Conservation (phyloP, 2,888 invertebrate genomes). For the Actias luna region DNA sequence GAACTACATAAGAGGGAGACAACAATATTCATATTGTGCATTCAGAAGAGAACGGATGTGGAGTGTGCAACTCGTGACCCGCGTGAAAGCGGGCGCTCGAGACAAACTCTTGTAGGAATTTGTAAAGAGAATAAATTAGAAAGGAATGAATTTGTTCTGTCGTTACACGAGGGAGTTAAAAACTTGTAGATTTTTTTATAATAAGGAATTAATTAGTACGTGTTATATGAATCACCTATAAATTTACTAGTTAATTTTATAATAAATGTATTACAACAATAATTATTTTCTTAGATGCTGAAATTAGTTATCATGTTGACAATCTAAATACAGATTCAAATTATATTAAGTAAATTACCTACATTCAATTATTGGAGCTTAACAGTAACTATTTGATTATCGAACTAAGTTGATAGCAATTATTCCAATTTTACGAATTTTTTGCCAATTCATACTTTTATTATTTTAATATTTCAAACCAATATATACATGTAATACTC, state of each 20-base stretch:
- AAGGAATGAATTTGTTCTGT: constrained; percentile 40
- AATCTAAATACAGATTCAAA: no score
- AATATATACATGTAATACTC: no score
- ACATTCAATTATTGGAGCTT: no score
- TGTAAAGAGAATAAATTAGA: constrained; percentile 69
- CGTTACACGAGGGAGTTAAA: constrained; percentile 17
- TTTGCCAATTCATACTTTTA: no score
- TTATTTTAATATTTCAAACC: no score
- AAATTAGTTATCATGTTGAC: no score
- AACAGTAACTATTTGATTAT: no score
- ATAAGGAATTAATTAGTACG: neutral
- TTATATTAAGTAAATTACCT: neutral
- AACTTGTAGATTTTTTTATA: constrained; percentile 19
- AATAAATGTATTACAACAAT: neutral
- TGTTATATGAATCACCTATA: neutral
- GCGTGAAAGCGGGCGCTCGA: constrained; percentile 70
- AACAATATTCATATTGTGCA: constrained; percentile 63
- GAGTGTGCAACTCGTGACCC: constrained; percentile 72
- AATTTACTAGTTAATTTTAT: neutral
- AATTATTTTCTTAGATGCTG: neutral
- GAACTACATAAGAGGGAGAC: constrained; percentile 45
- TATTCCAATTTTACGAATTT: no score
- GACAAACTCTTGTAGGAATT: constrained; percentile 52
- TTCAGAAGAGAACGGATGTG: constrained; percentile 74
- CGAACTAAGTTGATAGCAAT: no score